Evolutionary conservation across 2,888 invertebrate species (phyloP).

Genomic region (Zonitis immaculata): DNA sequence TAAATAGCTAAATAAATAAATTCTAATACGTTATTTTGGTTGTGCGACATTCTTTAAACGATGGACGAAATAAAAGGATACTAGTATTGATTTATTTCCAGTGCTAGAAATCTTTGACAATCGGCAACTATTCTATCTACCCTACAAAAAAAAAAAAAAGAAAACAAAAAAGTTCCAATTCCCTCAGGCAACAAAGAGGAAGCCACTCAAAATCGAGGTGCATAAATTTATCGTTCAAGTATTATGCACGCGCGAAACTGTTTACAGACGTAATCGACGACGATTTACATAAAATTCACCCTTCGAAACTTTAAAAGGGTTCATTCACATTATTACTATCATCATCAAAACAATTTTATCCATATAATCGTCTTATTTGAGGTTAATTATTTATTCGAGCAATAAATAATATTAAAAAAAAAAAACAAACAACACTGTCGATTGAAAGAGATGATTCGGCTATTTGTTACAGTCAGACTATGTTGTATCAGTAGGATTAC

Average conservation of each 20-base stretch:
- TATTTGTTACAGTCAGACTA: constrained; percentile 15
- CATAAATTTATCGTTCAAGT: constrained; percentile 39
- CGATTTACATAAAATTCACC: constrained; percentile 33
- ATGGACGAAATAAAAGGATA: constrained; percentile 29
- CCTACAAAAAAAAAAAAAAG: too few species aligned
- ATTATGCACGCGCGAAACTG: constrained; percentile 36
- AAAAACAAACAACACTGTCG: constrained; percentile 21
- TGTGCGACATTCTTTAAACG: constrained; percentile 17
- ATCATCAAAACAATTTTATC: constrained; percentile 22
- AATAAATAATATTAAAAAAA: too few species aligned
- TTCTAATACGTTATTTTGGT: constrained; percentile 9
- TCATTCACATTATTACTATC: constrained; percentile 17
- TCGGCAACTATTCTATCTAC: constrained; percentile 26
- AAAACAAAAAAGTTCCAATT: constrained; percentile 4
- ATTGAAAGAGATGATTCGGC: constrained; percentile 21
- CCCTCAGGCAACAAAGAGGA: constrained; percentile 25
- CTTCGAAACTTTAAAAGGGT: constrained; percentile 22
- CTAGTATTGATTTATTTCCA: constrained; percentile 41
- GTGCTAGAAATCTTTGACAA: constrained; percentile 31
- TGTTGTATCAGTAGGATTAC: constrained; percentile 22
- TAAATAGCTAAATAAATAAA: constrained; percentile 22
- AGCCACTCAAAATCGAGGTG: constrained; percentile 40
- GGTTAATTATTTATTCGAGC: constrained; percentile 18
- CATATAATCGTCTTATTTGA: constrained; percentile 10
- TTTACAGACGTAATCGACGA: constrained; percentile 34